Base-by-base conservation (phyloP, 2,797 vertebrate species). In the Mus spretus region DNA sequence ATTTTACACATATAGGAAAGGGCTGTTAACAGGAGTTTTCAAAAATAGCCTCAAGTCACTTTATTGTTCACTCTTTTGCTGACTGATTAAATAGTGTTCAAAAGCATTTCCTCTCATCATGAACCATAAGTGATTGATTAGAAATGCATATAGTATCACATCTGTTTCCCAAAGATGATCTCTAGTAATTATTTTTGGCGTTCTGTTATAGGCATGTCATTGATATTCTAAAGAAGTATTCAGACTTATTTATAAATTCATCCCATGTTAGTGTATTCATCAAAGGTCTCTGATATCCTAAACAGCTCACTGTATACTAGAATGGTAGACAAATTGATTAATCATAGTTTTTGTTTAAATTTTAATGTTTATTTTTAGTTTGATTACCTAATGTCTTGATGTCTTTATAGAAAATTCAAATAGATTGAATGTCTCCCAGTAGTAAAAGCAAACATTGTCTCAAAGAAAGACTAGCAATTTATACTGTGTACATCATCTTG, bases 51-150 rank as follows among this genome's bases (percentile, higher is more conserved):
- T 91, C 17, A 70, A 94, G 86, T 89, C 89, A 96, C 95, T 96
- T 97, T 24, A 95, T 92, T 97, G 79, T 70, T 85, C 28, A 90
- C 37, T 50, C 8, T 7, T 97, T 79, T 93, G 67, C 84, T 96
- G 89, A 97, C 72, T 94, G 78, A 93, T 89, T 97, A 97, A 97
- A 97, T 72, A 96, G 55, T 96, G 13, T 93, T 97, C 89, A 96
- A 90, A 97, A 78, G 37, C 80, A 90, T 82, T 91, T 70, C 6
- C 3, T 91, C 55, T 63, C 67, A 93, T 96, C 97, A 98, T 89
- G 92, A 15, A 95, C 81, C 90, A 13, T 65, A 95, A 96, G 86
- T 94, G 95, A 98, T 97, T 95, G 96, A 96, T 98, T 98, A 96
- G 53, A 95, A 97, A 97, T 93, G 87, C 89, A 95, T 81, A 93